Evolutionary conservation across 64 coral and sea anemone species (phyloP), one percentile per base, ranked within the genome.

Genomic region (Actinia equina): DNA sequence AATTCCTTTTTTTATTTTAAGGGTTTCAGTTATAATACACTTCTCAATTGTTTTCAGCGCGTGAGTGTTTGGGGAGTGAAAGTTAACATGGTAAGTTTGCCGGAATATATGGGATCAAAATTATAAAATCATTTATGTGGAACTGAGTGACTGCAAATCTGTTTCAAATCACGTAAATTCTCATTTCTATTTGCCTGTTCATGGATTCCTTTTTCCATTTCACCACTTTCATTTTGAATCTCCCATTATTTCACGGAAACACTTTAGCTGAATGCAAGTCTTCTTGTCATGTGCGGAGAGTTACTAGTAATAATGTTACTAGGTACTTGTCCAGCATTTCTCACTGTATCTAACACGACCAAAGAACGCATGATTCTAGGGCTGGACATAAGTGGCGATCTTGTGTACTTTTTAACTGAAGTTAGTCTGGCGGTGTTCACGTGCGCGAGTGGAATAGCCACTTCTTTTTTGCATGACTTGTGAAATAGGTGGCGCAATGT

Each of bases 401-500:
- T 52, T 51, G 52, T 7, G 45, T 81, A 81, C 14, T 52, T 81
- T 17, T 81, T 46, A 6, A 22, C 5, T 17, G 41, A 44, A 19
- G 49, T 81, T 49, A 81, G 13, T 17, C 49, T 81, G 20, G 78
- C 78, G 1, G 43, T 52, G 19, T 81, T 81, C 6, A 18, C 44
- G 18, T 81, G 22, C 15, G 42, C 44, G 3, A 49, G 42, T 52
- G 78, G 78, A 20, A 81, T 18, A 1, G 78, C 9, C 78, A 81
- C 19, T 20, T 81, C 78, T 20, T 49, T 81, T 20, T 51, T 44
- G 49, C 78, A 60, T 9, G 83, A 37, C 18, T 83, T 82, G 12
- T 15, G 17, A 77, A 86, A 79, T 54, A 79, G 27, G 20, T 86
- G 54, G 1, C 49, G 9, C 15, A 92, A 20, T 8, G 90, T 77